Evolutionary conservation across 2,888 invertebrate genomes (phyloP).

Genomic region (Alcis repandata): DNA sequence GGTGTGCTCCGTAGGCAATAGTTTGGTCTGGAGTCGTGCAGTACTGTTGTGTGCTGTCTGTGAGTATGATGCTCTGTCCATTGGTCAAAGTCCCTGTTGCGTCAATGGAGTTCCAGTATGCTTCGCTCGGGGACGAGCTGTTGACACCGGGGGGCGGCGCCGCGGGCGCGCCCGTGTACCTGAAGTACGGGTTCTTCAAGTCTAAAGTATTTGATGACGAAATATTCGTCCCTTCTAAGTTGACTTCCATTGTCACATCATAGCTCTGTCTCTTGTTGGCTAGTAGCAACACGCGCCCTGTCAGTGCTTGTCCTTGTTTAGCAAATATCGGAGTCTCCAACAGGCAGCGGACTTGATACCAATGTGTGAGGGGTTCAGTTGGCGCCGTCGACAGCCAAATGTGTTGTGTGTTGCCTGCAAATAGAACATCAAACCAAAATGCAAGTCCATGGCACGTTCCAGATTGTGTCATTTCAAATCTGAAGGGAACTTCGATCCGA

Average conservation of each 20-base stretch:
- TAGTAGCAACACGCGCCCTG: conserved; percentile 94
- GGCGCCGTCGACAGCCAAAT: conserved; percentile 99
- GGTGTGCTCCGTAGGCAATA: conserved; percentile 75
- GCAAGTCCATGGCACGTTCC: conserved; percentile 98
- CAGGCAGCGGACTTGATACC: conserved; percentile 99
- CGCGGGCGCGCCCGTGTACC: conserved; percentile 97
- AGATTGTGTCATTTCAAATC: conserved; percentile 96
- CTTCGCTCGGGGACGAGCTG: conserved; percentile 96
- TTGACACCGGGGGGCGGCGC: conserved; percentile 97
- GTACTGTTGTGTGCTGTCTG: conserved; percentile 78
- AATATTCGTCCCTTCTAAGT: conserved; percentile 94
- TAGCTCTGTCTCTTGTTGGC: conserved; percentile 99
- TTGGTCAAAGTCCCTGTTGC: conserved; percentile 87
- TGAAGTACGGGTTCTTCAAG: conserved; percentile 99
- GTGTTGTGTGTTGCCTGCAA: conserved; percentile 95
- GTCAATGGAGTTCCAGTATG: conserved; percentile 95
- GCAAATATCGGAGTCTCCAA: conserved; percentile 97
- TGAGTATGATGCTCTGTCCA: conserved; percentile 77
- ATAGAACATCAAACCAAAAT: conserved; percentile 99
- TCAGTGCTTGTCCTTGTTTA: conserved; percentile 96
- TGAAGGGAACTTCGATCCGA: conserved; percentile 97
- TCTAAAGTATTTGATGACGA: conserved; percentile 97
- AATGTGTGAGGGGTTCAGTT: conserved; percentile 98
- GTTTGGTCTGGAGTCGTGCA: conserved; percentile 76
- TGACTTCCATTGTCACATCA: conserved; percentile 98